Percentiles rank a stretch among this genome's conserved stretches.
Evolutionary conservation across 2,888 invertebrate species (phyloP).

Genomic region (Eupithecia abbreviata): DNA sequence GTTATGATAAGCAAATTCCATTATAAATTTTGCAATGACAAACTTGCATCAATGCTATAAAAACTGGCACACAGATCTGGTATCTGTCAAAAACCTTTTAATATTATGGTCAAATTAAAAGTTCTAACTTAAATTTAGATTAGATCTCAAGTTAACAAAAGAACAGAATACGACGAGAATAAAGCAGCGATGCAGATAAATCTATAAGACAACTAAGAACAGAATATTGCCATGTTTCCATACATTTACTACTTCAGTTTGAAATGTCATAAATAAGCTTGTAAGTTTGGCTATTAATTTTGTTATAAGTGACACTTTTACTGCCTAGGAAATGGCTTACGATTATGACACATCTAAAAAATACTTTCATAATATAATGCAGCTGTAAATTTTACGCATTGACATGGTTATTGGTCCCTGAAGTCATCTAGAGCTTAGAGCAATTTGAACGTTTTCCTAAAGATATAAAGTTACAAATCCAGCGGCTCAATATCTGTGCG

Average conservation of each 20-base stretch:
- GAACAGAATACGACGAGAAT: background rate
- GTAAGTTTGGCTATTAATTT: conserved; percentile 52
- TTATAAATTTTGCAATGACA: background rate
- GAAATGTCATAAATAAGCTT: conserved; percentile 48
- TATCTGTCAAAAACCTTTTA: background rate
- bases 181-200: background rate
- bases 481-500: background rate
- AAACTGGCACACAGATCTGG: background rate
- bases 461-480: background rate
- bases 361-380: conserved; percentile 56
- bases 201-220: conserved; percentile 6
- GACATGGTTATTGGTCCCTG: conserved; percentile 5
- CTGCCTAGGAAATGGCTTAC: conserved; percentile 62
- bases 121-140: background rate
- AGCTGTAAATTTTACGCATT: conserved; percentile 60
- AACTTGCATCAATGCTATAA: background rate
- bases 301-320: conserved; percentile 60
- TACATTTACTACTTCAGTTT: conserved; percentile 20
- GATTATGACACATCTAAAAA: conserved; percentile 48
- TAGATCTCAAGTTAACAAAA: background rate
- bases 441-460: conserved; percentile 3
- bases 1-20: background rate
- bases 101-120: background rate
- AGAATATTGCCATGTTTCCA: conserved; percentile 3
- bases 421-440: background rate